These are phyloP conservation scores for Myrmecobius fasciatus DNA, from an alignment of 2,113 vertebrate genomes.

Conservation along the genomic window DNA sequence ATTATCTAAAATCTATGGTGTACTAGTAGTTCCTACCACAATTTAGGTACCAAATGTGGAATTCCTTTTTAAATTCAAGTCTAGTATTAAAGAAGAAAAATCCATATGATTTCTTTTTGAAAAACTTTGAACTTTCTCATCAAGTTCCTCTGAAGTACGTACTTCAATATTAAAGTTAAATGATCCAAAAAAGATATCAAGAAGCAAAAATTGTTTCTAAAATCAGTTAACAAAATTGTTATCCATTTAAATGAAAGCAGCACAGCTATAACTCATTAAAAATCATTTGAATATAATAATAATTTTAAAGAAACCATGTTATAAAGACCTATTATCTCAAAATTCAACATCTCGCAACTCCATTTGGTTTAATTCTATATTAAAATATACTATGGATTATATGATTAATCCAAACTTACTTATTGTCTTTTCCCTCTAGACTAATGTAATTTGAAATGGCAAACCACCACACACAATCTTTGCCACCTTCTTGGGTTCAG, in stretches of 20 bases:
- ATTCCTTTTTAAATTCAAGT: background rate
- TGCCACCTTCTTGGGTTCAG: background rate
- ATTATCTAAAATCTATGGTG: background rate
- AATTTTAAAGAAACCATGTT: background rate
- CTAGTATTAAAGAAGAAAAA: background rate
- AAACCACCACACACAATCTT: background rate
- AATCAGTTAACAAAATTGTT: too few species aligned
- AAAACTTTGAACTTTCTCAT: background rate
- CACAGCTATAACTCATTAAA: background rate
- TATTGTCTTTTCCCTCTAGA: background rate
- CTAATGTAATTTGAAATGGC: background rate
- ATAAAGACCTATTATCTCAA: background rate
- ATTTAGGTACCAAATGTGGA: background rate
- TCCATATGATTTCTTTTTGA: background rate
- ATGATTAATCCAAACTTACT: background rate
- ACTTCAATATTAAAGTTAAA: background rate
- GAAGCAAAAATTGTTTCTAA: background rate
- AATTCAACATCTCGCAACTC: background rate
- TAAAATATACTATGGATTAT: background rate
- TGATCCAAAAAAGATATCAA: background rate
- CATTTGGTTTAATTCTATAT: background rate
- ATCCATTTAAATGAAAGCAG: background rate
- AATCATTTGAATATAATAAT: background rate
- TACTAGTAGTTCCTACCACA: background rate
- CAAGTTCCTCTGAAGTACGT: background rate